Percentiles rank a stretch among this genome's conserved stretches.
These are phyloP conservation scores for Tachina grossa DNA, from an alignment of 2,888 invertebrate genomes.

Conservation along the genomic window DNA sequence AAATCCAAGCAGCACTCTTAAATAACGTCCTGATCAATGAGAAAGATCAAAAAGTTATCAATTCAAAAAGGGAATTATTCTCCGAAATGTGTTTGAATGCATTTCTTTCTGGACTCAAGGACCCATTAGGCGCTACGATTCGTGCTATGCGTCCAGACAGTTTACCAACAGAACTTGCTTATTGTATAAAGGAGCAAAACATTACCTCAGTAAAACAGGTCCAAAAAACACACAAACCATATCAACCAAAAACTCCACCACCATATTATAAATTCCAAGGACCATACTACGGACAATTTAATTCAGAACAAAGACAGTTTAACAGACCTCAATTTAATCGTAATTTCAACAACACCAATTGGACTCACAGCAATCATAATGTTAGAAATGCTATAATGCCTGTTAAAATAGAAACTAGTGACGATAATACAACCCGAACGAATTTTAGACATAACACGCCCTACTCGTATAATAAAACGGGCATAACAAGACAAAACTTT, in stretches of 20 bases:
- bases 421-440: constrained; percentile 8
- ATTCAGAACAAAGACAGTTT: constrained; percentile 5
- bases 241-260: neutral
- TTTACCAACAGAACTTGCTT: no score
- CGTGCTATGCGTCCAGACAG: no score
- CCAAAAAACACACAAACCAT: neutral
- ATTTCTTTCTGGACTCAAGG: constrained; percentile 30
- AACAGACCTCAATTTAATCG: constrained; percentile 7
- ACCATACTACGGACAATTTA: constrained; percentile 4
- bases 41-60: no score
- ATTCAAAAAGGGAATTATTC: no score
- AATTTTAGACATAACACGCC: constrained; percentile 4
- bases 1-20: no score
- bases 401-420: constrained; percentile 1
- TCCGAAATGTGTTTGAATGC: no score
- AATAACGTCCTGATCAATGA: no score
- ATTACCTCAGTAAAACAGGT: constrained; percentile 3
- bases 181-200: constrained; percentile 41
- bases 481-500: constrained; percentile 14
- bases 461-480: neutral
- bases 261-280: constrained; percentile 8
- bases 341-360: constrained; percentile 1
- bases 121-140: no score
- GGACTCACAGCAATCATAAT: neutral
- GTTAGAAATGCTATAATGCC: constrained; percentile 8